Percentiles rank a stretch among this genome's conserved stretches.
phyloP scores from a whole-genome alignment of 2,888 invertebrate genomes.

The Athripsodes cinereus region DNA sequence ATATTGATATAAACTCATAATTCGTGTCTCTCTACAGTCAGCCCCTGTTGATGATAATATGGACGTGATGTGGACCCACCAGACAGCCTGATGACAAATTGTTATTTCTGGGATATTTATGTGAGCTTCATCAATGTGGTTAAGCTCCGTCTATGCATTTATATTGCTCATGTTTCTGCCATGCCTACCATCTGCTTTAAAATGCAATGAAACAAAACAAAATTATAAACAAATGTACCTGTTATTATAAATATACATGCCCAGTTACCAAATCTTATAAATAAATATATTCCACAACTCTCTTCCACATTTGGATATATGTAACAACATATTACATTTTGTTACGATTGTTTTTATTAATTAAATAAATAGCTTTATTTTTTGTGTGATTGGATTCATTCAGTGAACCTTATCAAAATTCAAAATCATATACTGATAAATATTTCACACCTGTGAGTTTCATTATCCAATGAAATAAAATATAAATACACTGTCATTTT shows the following conservation, averaged over 20 bases:
- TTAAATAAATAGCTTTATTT: no score
- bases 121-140: slow-evolving; percentile 2
- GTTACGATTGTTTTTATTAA: no score
- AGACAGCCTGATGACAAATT: slow-evolving; percentile 14
- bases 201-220: background rate
- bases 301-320: background rate
- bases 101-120: slow-evolving; percentile 14
- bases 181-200: background rate
- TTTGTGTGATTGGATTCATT: no score
- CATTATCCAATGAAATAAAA: no score
- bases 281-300: background rate
- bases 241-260: background rate
- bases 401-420: no score
- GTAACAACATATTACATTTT: background rate
- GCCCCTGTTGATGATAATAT: no score
- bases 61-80: slow-evolving; percentile 4
- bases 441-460: no score
- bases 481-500: no score
- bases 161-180: background rate
- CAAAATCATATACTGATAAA: no score
- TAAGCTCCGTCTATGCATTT: background rate
- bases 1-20: no score
- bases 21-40: no score
- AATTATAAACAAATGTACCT: background rate
- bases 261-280: background rate